Conservation (phyloP, 2,113 vertebrate genomes). For the Thryonomys swinderianus region DNA sequence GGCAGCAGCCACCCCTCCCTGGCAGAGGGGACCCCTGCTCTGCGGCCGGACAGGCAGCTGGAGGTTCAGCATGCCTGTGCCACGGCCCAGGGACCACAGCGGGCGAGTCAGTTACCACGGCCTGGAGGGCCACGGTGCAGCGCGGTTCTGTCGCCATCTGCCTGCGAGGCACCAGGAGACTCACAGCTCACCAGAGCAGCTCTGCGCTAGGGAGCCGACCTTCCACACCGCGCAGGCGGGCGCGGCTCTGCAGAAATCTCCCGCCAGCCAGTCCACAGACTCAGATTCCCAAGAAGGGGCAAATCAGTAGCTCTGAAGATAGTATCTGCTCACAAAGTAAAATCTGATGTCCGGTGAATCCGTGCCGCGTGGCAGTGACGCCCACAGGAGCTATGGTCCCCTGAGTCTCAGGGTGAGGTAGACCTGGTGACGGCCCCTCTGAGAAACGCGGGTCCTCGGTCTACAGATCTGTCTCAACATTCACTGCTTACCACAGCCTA, state of each 20-base stretch:
- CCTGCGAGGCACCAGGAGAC: background rate
- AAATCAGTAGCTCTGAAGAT: background rate
- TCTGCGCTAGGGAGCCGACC: background rate
- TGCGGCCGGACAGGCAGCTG: conserved; percentile 75
- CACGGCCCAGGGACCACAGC: accelerated
- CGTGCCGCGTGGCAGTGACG: background rate
- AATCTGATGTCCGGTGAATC: background rate
- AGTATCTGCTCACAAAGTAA: background rate
- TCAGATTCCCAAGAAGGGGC: background rate
- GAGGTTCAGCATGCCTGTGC: conserved; percentile 54
- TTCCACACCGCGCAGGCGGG: background rate
- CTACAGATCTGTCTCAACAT: background rate
- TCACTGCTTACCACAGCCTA: background rate
- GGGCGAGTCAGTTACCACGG: background rate
- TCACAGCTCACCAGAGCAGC: background rate
- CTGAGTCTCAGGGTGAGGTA: background rate
- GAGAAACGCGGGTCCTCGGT: background rate
- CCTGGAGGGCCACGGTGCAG: accelerated
- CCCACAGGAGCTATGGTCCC: accelerated
- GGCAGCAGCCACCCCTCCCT: conserved; percentile 18
- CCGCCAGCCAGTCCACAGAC: background rate
- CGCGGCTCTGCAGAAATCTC: background rate
- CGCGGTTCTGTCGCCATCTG: accelerated
- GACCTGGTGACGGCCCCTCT: background rate
- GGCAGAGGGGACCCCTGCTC: conserved; percentile 75